Base-by-base conservation (phyloP, 2,888 invertebrate genomes). In the Diplazon laetatorius region DNA sequence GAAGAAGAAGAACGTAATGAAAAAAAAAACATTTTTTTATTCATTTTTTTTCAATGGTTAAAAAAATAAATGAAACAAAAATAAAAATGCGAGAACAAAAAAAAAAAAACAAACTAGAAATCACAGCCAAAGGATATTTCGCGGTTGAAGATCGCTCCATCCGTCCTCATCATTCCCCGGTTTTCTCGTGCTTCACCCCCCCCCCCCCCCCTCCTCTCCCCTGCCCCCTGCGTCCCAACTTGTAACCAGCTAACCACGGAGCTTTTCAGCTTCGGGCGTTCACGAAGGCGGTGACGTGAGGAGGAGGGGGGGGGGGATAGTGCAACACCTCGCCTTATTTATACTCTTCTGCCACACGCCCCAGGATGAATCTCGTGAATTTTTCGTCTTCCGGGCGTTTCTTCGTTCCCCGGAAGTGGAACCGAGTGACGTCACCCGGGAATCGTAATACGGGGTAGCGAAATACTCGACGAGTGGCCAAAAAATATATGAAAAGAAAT, bases 71-170 rank as follows among this genome's bases (percentile, higher is more conserved):
- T 59, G 59, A 46, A 59, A 52, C 18, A 37, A 62, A 60, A 65
- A 78, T 73, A 35, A 66, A 70, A 59, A 30, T 30, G 4, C 30
- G 6, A 30, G 5, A 39, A 25, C 57, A 66, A n/a, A n/a, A 16
- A 8, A n/a, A 50, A 46, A 60, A 69, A 66, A 78, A n/a, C n/a
- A n/a, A n/a, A n/a, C n/a, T n/a, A n/a, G n/a, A 60, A 78, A 59
- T 74, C 42, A 46, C 50, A 50, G 42, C 39, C 74, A 46, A 74
- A 80, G 50, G 70, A 60, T 74, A 70, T 80, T 78, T 62, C 69
- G 37, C 78, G 35, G 74, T 78, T 62, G 80, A 62, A 39, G 42
- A 57, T 68, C 63, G 44, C n/a, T 42, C 68, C 25, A 44, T 60
- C 66, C 74, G 25, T 12, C 22, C 35, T 68, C 18, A 30, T 9